Conservation (phyloP, 2,113 vertebrate species). For the Arizona elegans region DNA sequence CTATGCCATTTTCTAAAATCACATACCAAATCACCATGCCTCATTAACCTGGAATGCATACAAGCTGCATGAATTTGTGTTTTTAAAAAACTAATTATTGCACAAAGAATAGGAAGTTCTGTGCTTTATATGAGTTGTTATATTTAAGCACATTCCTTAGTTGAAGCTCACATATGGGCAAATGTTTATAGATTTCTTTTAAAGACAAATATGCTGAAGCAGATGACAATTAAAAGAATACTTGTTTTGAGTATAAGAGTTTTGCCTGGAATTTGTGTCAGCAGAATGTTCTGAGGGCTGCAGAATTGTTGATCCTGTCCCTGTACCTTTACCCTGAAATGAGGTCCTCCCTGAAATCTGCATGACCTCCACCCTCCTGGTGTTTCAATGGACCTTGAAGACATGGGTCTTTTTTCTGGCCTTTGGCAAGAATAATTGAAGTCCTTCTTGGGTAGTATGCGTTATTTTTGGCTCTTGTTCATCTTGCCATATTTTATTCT, state of each 20-base stretch:
- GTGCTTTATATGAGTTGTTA: not conserved
- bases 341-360: not conserved
- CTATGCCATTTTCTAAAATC: not conserved
- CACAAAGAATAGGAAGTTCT: not conserved
- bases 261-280: not conserved
- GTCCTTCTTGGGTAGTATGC: not conserved
- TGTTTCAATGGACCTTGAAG: not conserved
- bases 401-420: not conserved
- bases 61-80: not conserved
- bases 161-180: not conserved
- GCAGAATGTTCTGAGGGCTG: not conserved
- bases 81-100: not conserved
- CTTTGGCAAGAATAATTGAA: not conserved
- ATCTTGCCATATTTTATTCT: not conserved
- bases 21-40: not conserved
- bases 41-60: not conserved
- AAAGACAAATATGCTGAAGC: not conserved
- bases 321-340: not conserved
- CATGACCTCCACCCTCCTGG: not conserved
- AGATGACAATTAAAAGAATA: not conserved
- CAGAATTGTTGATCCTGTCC: not conserved
- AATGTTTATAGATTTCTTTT: constrained; percentile 9
- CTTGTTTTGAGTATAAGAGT: not conserved
- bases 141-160: constrained; percentile 7
- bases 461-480: not conserved